Percentiles rank a stretch among this genome's conserved stretches.
phyloP scores from a whole-genome alignment of 2,113 vertebrate species.

The Tupaia chinensis region DNA sequence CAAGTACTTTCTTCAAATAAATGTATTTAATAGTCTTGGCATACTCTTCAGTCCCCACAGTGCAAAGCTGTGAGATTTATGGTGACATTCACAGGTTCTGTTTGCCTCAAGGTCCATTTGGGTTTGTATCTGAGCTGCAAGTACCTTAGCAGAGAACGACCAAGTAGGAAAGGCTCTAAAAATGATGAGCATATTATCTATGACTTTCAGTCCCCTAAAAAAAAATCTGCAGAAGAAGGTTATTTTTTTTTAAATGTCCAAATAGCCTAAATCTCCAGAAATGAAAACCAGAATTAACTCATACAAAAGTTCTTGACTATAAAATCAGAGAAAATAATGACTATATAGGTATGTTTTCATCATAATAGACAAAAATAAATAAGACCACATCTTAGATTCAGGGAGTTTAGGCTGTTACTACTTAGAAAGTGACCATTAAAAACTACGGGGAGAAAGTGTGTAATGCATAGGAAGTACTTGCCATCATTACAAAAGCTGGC shows the following conservation, averaged over 20 bases:
- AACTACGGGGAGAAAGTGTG: not conserved
- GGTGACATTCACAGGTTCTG: conserved; percentile 23
- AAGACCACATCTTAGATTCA: not conserved
- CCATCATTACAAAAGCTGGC: not conserved
- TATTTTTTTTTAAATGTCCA: not conserved
- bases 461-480: not conserved
- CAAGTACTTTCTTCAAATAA: not conserved
- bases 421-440: not conserved
- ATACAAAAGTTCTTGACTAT: not conserved
- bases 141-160: conserved; percentile 28
- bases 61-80: conserved; percentile 44
- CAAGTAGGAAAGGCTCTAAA: not conserved
- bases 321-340: not conserved
- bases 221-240: not conserved
- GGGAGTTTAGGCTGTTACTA: not conserved
- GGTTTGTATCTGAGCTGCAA: conserved; percentile 20
- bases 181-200: not conserved
- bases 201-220: not conserved
- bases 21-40: not conserved
- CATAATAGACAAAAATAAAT: not conserved
- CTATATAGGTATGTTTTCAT: not conserved
- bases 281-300: not conserved
- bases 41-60: not conserved
- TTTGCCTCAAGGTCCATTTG: not conserved
- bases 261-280: not conserved